Percentiles rank a stretch among this genome's conserved stretches.
Evolutionary conservation across 2,888 invertebrate genomes (phyloP).

Genomic region (Hydrotaea cyrtoneurina): DNA sequence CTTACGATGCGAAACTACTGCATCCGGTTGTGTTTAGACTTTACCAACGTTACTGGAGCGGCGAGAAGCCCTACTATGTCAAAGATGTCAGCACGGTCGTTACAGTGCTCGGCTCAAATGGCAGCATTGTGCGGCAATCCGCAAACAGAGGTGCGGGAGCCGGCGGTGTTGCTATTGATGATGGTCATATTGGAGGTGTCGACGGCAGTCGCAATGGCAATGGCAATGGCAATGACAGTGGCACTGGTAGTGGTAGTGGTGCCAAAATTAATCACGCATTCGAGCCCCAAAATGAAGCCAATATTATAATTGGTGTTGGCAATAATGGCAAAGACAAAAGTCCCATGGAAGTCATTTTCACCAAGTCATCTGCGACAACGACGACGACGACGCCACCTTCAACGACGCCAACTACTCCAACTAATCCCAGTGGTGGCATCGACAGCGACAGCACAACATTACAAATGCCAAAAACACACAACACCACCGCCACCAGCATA

Average conservation of each 20-base stretch:
- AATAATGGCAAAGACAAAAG: constrained; percentile 68
- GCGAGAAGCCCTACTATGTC: constrained; percentile 82
- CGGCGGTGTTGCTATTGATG: neutral
- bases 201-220: neutral
- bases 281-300: constrained; percentile 73
- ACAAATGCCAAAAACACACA: constrained; percentile 59
- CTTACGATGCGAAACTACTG: constrained; percentile 85
- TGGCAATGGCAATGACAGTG: constrained; percentile 9
- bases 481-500: constrained; percentile 61
- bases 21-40: constrained; percentile 85
- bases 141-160: neutral
- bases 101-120: constrained; percentile 53
- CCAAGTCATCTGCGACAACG: constrained; percentile 55
- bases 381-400: neutral
- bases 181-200: constrained; percentile 26
- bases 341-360: constrained; percentile 74
- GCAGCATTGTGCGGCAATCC: constrained; percentile 39
- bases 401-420: neutral
- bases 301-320: constrained; percentile 63
- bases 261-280: constrained; percentile 77
- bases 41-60: constrained; percentile 84
- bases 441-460: constrained; percentile 29
- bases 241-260: constrained; percentile 68
- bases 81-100: constrained; percentile 73
- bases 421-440: constrained; percentile 15